Base-by-base conservation (phyloP, 2,888 invertebrate genomes). In the Acanthosoma haemorrhoidale region DNA sequence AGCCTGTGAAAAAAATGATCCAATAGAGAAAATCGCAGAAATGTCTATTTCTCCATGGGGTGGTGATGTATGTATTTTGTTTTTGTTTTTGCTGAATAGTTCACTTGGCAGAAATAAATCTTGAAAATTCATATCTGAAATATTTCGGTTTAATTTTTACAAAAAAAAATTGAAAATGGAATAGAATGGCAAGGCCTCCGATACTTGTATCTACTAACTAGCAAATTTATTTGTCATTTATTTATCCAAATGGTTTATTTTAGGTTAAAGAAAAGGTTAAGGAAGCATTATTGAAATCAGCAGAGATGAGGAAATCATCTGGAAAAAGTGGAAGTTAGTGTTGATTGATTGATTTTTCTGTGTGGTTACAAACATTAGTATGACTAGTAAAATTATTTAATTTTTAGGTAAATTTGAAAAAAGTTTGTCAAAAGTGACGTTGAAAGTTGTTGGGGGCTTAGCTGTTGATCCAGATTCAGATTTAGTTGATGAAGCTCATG, bases 391-490 rank as follows among this genome's bases (percentile, higher is more conserved):
- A 6, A n/a, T 6, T 39, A n/a, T 39, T n/a, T 4, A n/a, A n/a
- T 29, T 70, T 68, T 2, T 36, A 75, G 75, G 75, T 64, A 68
- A 34, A 15, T 75, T 73, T 38, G 36, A 68, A 9, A 74, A 73
- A 59, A 72, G 69, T 41, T 34, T 68, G 11, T 71, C 71, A 1
- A 88, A 85, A 73, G 78, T 88, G 36, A 91, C 87, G 74, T 77
- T 92, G 71, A 87, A 85, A 70, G 80, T 94, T 16, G 93, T 94
- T 79, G 88, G 87, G 68, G 97, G 96, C 0, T 87, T 89, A 0
- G 93, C 92, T 1, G 96, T 99, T 1, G 98, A 99, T 81, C 95
- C 96, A 0, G 94, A 92, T 38, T 94, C 93, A 18, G 88, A 87
- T 0, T 79, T 95, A 9, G 89, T 88, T 70, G 86, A 92, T 76